A percentile compares a stretch with the other conserved stretches of the same genome.
phyloP scores from a whole-genome alignment of 2,113 vertebrate species.

The Nothocercus julius region DNA sequence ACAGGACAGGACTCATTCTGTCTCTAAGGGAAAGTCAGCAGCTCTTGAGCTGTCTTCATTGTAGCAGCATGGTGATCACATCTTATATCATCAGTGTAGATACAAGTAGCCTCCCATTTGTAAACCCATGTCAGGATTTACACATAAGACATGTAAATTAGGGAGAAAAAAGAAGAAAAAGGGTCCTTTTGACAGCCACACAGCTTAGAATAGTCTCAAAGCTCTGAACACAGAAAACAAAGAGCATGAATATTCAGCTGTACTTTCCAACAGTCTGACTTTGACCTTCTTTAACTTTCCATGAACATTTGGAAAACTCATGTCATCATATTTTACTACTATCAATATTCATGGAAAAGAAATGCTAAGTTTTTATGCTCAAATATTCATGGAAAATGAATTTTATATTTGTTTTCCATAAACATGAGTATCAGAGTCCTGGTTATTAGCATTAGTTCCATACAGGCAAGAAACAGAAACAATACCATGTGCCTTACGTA shows the following conservation, averaged over 20 bases:
- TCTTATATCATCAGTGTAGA: neutral
- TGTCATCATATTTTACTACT: neutral
- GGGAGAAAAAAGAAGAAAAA: neutral
- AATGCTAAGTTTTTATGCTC: slow-evolving; percentile 18
- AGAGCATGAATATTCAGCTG: neutral
- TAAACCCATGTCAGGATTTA: neutral
- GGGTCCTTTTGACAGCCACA: rapidly evolving
- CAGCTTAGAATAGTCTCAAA: neutral
- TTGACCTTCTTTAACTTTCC: slow-evolving; percentile 44
- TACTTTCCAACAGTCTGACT: neutral
- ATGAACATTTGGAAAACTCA: neutral
- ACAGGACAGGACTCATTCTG: neutral
- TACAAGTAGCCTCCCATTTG: neutral
- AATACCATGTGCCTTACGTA: rapidly evolving
- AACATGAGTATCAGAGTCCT: neutral
- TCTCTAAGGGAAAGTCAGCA: neutral
- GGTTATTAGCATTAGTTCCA: neutral
- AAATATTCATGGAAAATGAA: slow-evolving; percentile 51
- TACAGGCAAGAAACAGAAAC: neutral
- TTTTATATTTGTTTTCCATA: slow-evolving; percentile 32
- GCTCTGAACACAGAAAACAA: neutral
- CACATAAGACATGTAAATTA: neutral
- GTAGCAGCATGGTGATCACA: neutral
- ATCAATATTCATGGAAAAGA: slow-evolving; percentile 30
- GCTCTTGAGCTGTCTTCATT: neutral